Evolutionary conservation across 2,797 vertebrate species (phyloP).

Genomic region (Pseudopleuronectes americanus): DNA sequence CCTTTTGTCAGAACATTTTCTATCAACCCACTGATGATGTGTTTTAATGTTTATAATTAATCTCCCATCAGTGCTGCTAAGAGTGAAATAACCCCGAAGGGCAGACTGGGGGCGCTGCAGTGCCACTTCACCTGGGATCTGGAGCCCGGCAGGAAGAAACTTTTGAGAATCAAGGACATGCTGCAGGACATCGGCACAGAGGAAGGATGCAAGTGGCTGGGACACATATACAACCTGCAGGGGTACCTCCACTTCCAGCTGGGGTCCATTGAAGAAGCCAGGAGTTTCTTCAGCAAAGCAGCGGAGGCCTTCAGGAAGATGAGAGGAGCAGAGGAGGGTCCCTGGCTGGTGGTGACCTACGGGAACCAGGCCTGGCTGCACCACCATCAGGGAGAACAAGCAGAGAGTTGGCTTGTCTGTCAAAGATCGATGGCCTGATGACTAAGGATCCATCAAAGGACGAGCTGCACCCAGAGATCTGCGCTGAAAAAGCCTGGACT

Average conservation of each 20-base stretch:
- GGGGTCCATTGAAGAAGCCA: neutral
- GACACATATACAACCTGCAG: slow-evolving; percentile 46
- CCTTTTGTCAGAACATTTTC: too few relatives aligned
- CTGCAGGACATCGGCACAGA: slow-evolving; percentile 64
- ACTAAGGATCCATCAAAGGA: slow-evolving; percentile 34
- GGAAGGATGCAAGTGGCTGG: slow-evolving; percentile 68
- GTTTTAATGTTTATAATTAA: too few relatives aligned
- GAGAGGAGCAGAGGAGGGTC: slow-evolving; percentile 56
- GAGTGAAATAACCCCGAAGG: neutral
- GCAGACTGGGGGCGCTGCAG: slow-evolving; percentile 54
- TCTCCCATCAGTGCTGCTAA: slow-evolving; percentile 20
- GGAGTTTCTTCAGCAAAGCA: slow-evolving; percentile 47
- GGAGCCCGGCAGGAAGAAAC: neutral
- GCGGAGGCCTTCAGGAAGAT: slow-evolving; percentile 64
- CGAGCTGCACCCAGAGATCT: slow-evolving; percentile 50
- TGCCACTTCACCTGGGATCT: slow-evolving; percentile 77
- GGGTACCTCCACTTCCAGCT: slow-evolving; percentile 21
- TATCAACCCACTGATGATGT: too few relatives aligned
- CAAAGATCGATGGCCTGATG: slow-evolving; percentile 40
- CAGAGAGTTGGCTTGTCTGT: slow-evolving; percentile 20
- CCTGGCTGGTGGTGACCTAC: slow-evolving; percentile 73
- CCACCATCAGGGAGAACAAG: slow-evolving; percentile 30
- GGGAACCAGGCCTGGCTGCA: slow-evolving; percentile 74
- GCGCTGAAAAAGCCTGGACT: too few relatives aligned
- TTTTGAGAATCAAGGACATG: slow-evolving; percentile 25